These are phyloP conservation scores for Eretmochelys imbricata DNA, from an alignment of 2,113 vertebrate genomes.

Conservation along the genomic window DNA sequence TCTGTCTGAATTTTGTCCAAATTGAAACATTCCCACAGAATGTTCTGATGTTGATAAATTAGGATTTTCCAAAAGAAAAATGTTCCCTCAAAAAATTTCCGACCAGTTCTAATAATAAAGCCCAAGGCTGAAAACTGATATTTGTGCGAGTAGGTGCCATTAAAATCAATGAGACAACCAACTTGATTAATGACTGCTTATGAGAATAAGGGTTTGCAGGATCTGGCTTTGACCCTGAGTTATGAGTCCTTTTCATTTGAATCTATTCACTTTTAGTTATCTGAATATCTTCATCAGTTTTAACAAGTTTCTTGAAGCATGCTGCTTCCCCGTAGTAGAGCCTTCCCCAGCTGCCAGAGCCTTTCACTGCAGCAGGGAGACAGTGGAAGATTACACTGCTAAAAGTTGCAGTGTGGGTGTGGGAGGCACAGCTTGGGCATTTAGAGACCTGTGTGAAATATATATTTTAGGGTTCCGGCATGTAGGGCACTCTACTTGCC, in stretches of 20 bases:
- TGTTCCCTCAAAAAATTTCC: not conserved
- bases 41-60: not conserved
- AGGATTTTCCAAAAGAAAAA: not conserved
- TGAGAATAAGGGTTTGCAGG: not conserved
- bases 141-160: not conserved
- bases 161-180: not conserved
- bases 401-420: not conserved
- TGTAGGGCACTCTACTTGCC: not conserved
- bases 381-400: not conserved
- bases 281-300: not conserved
- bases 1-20: not conserved
- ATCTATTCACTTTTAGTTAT: not conserved
- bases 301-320: not conserved
- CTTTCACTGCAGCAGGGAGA: not conserved
- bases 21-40: not conserved
- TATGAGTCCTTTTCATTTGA: not conserved
- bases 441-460: not conserved
- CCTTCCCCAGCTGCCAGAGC: not conserved
- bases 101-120: rapidly evolving
- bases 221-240: not conserved
- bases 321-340: not conserved
- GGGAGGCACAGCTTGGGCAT: not conserved
- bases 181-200: not conserved
- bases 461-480: not conserved
- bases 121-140: not conserved